Percentiles rank a stretch among this genome's conserved stretches.
phyloP scores from a whole-genome alignment of 2,888 invertebrate genomes.

The Lysandra coridon region DNA sequence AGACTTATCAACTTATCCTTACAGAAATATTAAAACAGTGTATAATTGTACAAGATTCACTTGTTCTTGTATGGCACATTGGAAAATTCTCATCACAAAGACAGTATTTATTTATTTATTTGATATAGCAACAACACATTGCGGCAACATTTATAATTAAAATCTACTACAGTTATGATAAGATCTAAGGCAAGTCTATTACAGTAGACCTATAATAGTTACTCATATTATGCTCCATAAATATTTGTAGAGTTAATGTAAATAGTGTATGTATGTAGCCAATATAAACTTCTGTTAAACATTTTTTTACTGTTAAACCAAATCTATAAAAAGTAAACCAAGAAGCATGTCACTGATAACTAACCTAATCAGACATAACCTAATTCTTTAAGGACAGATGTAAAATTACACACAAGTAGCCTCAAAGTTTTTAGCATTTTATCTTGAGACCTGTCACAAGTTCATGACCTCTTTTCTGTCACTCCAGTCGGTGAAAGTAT shows the following conservation, averaged over 20 bases:
- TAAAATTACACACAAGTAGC: not conserved
- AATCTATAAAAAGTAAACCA: not conserved
- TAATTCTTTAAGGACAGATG: not conserved
- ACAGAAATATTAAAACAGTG: too few relatives aligned
- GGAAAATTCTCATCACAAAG: not conserved
- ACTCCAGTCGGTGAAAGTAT: slow-evolving; percentile 59
- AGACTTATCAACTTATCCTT: too few relatives aligned
- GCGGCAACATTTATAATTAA: too few relatives aligned
- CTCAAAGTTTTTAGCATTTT: not conserved
- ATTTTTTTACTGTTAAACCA: not conserved
- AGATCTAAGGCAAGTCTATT: too few relatives aligned
- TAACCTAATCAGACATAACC: slow-evolving; percentile 30
- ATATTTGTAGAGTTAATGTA: not conserved
- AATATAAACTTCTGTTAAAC: not conserved
- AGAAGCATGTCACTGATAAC: slow-evolving; percentile 25
- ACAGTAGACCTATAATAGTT: not conserved
- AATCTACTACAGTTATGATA: too few relatives aligned
- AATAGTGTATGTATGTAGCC: not conserved
- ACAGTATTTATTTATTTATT: too few relatives aligned
- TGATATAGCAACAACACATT: too few relatives aligned
- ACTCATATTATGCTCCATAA: too few relatives aligned
- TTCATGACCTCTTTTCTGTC: slow-evolving; percentile 25
- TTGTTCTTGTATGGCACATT: not conserved
- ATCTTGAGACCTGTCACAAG: slow-evolving; percentile 10
- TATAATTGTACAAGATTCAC: not conserved